These are phyloP conservation scores for Drosophila mayri DNA, from an alignment of 1,140 invertebrate species.

Conservation along the genomic window DNA sequence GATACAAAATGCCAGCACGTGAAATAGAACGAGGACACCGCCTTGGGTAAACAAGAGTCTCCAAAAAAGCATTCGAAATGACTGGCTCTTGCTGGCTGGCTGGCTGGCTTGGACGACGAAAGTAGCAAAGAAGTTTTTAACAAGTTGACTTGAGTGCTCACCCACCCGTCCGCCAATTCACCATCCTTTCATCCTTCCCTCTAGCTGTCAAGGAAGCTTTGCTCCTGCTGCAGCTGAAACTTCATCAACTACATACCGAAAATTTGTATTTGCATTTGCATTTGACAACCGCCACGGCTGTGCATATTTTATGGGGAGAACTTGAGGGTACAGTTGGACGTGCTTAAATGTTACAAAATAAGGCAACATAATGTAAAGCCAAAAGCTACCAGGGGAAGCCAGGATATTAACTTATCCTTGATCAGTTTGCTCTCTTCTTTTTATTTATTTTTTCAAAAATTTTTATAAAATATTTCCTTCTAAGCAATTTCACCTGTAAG, in stretches of 20 bases:
- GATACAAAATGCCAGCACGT: slow-evolving; percentile 61
- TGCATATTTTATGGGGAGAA: slow-evolving; percentile 29
- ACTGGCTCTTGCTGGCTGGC: slow-evolving; percentile 18
- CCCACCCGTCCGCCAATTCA: slow-evolving; percentile 5
- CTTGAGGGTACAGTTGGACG: neutral
- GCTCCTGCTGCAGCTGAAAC: slow-evolving; percentile 48
- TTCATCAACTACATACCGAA: slow-evolving; percentile 61
- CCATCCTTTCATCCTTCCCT: slow-evolving; percentile 12
- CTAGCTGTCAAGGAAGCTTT: slow-evolving; percentile 20
- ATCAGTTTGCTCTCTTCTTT: neutral
- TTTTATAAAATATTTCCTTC: neutral
- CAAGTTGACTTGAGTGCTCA: slow-evolving; percentile 62
- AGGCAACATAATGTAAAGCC: neutral
- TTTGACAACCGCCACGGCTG: slow-evolving; percentile 55
- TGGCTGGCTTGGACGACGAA: slow-evolving; percentile 26
- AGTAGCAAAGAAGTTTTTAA: slow-evolving; percentile 63
- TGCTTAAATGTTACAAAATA: neutral
- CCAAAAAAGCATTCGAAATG: slow-evolving; percentile 58
- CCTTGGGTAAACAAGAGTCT: slow-evolving; percentile 59
- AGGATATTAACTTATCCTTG: neutral
- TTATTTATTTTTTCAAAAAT: neutral
- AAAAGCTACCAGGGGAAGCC: no score
- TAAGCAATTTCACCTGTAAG: neutral
- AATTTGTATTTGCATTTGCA: slow-evolving; percentile 78
- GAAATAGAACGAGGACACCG: slow-evolving; percentile 42